Conservation (phyloP, 1,140 invertebrate genomes). For the Caenorhabditis inopinata region DNA sequence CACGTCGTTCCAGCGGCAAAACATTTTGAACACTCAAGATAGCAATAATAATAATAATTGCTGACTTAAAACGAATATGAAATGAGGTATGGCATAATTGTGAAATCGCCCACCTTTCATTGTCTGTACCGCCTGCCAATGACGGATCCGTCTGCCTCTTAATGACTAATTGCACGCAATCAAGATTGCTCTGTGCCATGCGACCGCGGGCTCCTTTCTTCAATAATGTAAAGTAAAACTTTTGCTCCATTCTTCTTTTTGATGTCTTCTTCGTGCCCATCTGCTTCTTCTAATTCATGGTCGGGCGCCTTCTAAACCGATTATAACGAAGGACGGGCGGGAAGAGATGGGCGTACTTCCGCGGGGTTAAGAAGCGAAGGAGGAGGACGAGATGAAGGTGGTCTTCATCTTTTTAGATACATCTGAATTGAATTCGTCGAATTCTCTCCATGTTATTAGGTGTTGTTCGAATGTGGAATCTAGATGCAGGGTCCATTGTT, state of each 20-base stretch:
- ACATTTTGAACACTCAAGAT: too few relatives aligned
- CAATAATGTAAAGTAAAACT: not conserved
- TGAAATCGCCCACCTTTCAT: not conserved
- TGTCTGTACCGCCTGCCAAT: not conserved
- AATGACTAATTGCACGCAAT: conserved; percentile 29
- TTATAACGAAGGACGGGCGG: not conserved
- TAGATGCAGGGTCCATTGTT: too few relatives aligned
- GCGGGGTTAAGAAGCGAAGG: too few relatives aligned
- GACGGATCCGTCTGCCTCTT: not conserved
- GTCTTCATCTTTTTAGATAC: not conserved
- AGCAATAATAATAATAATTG: not conserved
- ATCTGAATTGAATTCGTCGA: not conserved
- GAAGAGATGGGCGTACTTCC: too few relatives aligned
- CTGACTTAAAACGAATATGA: not conserved
- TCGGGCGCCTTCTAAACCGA: conserved; percentile 14
- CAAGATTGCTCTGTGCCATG: not conserved
- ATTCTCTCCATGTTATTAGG: not conserved
- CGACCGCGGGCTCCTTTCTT: not conserved
- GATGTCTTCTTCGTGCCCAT: not conserved
- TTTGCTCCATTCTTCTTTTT: not conserved
- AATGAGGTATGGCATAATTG: conserved; percentile 28
- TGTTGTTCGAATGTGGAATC: too few relatives aligned
- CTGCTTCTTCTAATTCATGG: not conserved
- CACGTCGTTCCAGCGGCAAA: too few relatives aligned
- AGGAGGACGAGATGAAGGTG: not conserved